Conservation (phyloP, 2,113 vertebrate genomes). For the Grammomys dolichurus region DNA sequence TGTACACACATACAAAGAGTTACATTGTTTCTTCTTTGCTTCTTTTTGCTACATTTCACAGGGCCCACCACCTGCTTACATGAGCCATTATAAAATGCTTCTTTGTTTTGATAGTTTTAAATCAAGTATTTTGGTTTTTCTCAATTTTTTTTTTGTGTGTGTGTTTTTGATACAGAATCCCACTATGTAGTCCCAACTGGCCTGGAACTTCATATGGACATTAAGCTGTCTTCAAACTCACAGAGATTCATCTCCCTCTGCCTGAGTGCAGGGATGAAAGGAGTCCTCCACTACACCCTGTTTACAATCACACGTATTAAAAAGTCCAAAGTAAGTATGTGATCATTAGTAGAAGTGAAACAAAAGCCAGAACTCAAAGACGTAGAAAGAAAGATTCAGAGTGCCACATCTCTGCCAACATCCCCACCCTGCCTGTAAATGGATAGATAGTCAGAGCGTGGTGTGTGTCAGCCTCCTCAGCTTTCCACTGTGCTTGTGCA, state of each 20-base stretch:
- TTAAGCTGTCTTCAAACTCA: background rate
- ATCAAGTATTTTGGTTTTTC: background rate
- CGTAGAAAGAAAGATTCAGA: background rate
- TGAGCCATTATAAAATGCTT: conserved; percentile 19
- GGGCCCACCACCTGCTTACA: background rate
- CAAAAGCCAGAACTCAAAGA: background rate
- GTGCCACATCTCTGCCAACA: background rate
- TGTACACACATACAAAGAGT: background rate
- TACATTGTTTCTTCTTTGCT: background rate
- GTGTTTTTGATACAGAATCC: no score
- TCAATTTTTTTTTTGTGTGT: background rate
- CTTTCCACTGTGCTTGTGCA: background rate
- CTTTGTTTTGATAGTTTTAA: conserved; percentile 53
- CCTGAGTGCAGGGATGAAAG: background rate
- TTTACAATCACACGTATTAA: background rate
- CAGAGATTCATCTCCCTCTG: background rate
- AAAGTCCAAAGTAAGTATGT: conserved; percentile 22
- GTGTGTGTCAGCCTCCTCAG: background rate
- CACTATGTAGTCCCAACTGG: background rate
- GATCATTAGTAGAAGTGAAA: conserved; percentile 30
- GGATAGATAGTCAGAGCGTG: background rate
- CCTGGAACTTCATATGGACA: background rate
- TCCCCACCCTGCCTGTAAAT: background rate
- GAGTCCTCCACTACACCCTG: no score
- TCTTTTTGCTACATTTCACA: conserved; percentile 5